phyloP scores from a whole-genome alignment of 2,797 vertebrate genomes.

The Aeoliscus strigatus region DNA sequence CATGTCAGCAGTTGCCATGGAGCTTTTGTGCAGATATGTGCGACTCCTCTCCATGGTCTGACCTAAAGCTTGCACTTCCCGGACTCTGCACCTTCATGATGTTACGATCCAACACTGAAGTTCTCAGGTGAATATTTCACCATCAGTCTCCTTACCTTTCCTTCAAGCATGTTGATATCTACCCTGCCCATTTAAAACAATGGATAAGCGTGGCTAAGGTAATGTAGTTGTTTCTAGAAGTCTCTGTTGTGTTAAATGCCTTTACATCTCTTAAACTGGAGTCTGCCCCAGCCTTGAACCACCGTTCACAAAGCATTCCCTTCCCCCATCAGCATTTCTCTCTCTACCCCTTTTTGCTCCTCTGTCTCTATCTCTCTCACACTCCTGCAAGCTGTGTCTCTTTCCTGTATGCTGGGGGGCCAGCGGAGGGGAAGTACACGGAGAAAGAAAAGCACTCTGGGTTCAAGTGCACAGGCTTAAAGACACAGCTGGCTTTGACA shows the following conservation, averaged over 20 bases:
- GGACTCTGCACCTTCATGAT: conserved; percentile 36
- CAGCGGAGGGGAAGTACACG: conserved; percentile 67
- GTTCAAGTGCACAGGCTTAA: conserved; percentile 73
- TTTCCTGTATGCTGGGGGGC: conserved; percentile 73
- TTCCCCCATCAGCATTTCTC: conserved; percentile 66
- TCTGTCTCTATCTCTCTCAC: conserved; percentile 42
- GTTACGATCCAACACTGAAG: conserved; percentile 47
- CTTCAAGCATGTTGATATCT: conserved; percentile 5
- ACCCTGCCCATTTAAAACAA: too few species aligned
- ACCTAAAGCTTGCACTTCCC: conserved; percentile 61
- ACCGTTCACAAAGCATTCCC: conserved; percentile 60
- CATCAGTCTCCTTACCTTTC: conserved; percentile 20
- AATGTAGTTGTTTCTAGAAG: not conserved
- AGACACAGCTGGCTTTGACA: conserved; percentile 66
- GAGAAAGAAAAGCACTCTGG: conserved; percentile 66
- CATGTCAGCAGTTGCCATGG: conserved; percentile 64
- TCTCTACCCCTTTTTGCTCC: conserved; percentile 61
- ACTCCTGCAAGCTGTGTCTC: conserved; percentile 61
- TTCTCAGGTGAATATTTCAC: conserved; percentile 54
- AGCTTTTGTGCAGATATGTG: conserved; percentile 51
- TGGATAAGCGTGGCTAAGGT: too few species aligned
- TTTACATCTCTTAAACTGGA: conserved; percentile 31
- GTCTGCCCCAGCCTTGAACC: conserved; percentile 45
- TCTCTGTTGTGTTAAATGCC: conserved; percentile 3
- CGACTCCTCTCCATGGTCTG: conserved; percentile 50